phyloP scores from a whole-genome alignment of 2,888 invertebrate genomes.

The Thysanoteuthis rhombus region DNA sequence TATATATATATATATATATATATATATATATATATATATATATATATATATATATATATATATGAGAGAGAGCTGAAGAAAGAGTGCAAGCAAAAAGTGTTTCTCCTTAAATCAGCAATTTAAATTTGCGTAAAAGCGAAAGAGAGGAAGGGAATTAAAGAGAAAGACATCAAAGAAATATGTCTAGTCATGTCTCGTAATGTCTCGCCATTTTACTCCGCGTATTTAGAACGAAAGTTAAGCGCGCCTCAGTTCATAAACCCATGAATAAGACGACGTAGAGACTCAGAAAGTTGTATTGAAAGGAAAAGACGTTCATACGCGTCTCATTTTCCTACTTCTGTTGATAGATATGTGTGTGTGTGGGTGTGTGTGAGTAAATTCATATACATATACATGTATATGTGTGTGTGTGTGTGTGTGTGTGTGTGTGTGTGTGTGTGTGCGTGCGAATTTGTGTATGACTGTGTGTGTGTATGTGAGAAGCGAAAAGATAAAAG shows the following conservation, averaged over 20 bases:
- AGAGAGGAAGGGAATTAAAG: not conserved
- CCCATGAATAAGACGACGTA: not conserved
- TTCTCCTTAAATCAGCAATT: not conserved
- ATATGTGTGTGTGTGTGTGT: too few relatives aligned
- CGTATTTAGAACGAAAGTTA: not conserved
- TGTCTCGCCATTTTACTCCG: not conserved
- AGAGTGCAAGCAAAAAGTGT: not conserved
- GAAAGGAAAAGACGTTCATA: not conserved
- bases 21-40: too few relatives aligned
- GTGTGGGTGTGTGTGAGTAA: too few relatives aligned
- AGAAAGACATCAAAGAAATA: not conserved
- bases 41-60: too few relatives aligned
- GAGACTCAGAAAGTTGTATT: not conserved
- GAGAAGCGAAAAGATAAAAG: not conserved
- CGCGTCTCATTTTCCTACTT: not conserved
- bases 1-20: too few relatives aligned
- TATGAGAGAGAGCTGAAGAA: not conserved
- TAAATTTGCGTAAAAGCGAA: not conserved
- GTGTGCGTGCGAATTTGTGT: not conserved
- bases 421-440: not conserved
- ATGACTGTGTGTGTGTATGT: not conserved
- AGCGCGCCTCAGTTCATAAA: not conserved
- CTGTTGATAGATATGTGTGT: not conserved
- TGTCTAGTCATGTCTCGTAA: not conserved
- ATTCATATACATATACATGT: not conserved